Conservation (phyloP, 2,888 invertebrate genomes). For the Unio delphinus region DNA sequence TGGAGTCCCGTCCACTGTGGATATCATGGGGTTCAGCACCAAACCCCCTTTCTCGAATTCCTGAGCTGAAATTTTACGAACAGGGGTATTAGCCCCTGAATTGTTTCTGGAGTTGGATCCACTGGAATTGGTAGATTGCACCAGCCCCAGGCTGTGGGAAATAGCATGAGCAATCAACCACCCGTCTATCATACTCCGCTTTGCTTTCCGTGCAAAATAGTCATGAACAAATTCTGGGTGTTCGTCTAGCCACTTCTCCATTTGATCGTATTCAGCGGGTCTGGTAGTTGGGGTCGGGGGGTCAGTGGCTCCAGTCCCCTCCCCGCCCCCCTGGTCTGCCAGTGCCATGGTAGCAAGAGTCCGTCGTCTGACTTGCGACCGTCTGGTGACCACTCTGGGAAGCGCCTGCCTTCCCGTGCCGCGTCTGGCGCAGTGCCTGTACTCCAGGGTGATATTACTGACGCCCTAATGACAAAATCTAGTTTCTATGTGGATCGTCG, state of each 20-base stretch:
- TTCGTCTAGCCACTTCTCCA: constrained; percentile 97
- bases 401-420: constrained; percentile 35
- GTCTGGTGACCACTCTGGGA: constrained; percentile 29
- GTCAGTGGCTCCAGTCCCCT: constrained; percentile 32
- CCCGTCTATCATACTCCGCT: constrained; percentile 91
- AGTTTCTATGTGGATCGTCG: constrained; percentile 18
- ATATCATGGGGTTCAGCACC: constrained; percentile 90
- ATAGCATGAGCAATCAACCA: constrained; percentile 81
- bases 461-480: constrained; percentile 1
- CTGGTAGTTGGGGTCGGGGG: constrained; percentile 29
- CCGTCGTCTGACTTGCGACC: constrained; percentile 29
- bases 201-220: constrained; percentile 92
- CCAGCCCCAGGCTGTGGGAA: constrained; percentile 51
- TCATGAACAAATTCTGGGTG: constrained; percentile 96
- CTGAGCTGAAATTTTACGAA: constrained; percentile 93
- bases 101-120: constrained; percentile 68
- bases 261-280: constrained; percentile 70
- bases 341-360: constrained; percentile 31
- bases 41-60: constrained; percentile 92
- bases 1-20: constrained; percentile 89
- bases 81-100: constrained; percentile 92
- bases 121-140: constrained; percentile 54
- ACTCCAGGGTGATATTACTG: constrained; percentile 24
- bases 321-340: constrained; percentile 10
- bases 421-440: constrained; percentile 21